phyloP scores from a whole-genome alignment of 2,888 invertebrate species.

The Oscheius sp. region DNA sequence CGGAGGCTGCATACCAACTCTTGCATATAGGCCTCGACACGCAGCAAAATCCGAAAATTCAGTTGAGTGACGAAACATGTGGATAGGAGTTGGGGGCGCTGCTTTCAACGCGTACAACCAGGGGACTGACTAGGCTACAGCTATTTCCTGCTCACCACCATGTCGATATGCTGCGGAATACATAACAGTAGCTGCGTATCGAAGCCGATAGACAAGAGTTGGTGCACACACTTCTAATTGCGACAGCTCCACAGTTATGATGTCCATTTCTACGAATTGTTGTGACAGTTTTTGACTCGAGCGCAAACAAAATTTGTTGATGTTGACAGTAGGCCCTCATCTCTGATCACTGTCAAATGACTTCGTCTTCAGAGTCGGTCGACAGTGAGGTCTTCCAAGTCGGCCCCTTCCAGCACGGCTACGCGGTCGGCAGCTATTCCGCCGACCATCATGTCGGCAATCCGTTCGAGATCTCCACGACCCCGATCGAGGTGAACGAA shows the following conservation, averaged over 20 bases:
- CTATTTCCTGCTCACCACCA: too few species aligned
- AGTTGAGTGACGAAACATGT: too few species aligned
- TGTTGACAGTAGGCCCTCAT: not conserved
- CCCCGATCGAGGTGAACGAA: conserved; percentile 96
- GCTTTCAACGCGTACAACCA: too few species aligned
- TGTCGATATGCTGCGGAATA: too few species aligned
- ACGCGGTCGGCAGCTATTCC: conserved; percentile 46
- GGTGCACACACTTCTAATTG: too few species aligned
- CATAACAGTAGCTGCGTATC: too few species aligned
- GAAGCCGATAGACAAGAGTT: too few species aligned
- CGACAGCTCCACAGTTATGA: not conserved
- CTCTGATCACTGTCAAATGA: not conserved
- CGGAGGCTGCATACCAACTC: too few species aligned
- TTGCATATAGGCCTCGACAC: too few species aligned
- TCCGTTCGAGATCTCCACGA: conserved; percentile 96
- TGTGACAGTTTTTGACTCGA: not conserved
- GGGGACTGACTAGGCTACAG: too few species aligned
- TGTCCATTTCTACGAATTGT: not conserved
- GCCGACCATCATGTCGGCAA: conserved; percentile 81
- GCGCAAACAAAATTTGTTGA: not conserved
- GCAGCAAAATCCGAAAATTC: too few species aligned
- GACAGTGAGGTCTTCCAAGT: conserved; percentile 70
- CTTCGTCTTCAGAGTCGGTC: conserved; percentile 59
- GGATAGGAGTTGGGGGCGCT: too few species aligned
- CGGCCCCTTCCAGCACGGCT: conserved; percentile 62